Conservation (phyloP, 2,113 vertebrate species). For the Crotalus tigris region DNA sequence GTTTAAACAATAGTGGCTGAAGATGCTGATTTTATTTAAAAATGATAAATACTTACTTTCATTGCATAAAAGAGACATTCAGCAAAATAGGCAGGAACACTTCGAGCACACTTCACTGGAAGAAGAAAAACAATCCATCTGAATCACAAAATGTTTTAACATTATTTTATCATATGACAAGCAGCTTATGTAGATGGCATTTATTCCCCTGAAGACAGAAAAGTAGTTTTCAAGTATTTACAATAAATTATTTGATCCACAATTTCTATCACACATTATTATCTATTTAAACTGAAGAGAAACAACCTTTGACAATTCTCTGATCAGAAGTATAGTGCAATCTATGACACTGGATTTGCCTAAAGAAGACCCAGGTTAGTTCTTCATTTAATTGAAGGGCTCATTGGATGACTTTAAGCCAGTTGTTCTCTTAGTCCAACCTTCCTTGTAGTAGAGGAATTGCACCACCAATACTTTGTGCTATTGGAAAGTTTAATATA, state of each 20-base stretch:
- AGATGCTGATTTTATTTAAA: background rate
- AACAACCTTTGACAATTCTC: background rate
- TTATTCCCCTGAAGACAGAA: background rate
- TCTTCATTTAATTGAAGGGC: background rate
- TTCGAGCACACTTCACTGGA: slow-evolving; percentile 85
- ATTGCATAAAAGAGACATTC: slow-evolving; percentile 83
- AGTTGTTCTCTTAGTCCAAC: background rate
- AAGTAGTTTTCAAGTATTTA: background rate
- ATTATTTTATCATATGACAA: background rate
- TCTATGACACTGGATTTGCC: background rate
- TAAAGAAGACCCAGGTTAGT: background rate
- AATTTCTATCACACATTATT: background rate
- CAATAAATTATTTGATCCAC: background rate
- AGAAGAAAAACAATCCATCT: background rate
- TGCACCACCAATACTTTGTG: background rate
- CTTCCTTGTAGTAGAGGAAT: background rate
- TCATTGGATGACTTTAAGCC: background rate
- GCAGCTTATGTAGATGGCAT: background rate
- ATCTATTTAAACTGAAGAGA: background rate
- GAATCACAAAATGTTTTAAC: background rate
- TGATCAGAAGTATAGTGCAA: background rate
- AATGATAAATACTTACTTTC: slow-evolving; percentile 75
- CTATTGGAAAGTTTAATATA: background rate
- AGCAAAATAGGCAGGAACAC: slow-evolving; percentile 87
- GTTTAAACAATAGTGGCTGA: background rate